Conservation (phyloP, 2,888 invertebrate genomes). For the Monochamus alternatus region DNA sequence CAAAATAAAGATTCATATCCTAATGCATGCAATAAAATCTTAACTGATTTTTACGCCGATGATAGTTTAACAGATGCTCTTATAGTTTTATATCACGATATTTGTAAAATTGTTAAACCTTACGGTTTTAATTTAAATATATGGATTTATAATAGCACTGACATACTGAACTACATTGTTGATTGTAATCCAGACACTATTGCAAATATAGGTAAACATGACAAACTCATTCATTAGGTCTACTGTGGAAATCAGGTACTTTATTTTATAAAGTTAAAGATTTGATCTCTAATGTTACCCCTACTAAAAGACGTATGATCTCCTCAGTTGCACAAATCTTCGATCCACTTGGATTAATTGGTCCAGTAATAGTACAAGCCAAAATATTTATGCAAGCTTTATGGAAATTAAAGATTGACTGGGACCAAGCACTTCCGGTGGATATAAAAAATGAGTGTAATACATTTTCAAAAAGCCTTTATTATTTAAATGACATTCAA, state of each 20-base stretch:
- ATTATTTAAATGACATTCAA: slow-evolving; percentile 38
- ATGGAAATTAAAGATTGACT: slow-evolving; percentile 52
- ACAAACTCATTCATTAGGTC: slow-evolving; percentile 1
- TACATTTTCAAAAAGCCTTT: slow-evolving; percentile 23
- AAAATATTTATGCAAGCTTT: slow-evolving; percentile 58
- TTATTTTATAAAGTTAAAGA: too few relatives aligned
- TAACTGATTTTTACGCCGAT: slow-evolving; percentile 4
- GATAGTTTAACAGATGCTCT: not conserved
- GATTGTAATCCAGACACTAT: not conserved
- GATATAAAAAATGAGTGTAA: slow-evolving; percentile 40
- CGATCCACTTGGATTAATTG: too few relatives aligned
- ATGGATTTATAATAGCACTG: not conserved
- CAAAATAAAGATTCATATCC: not conserved
- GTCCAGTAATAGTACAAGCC: slow-evolving; percentile 52
- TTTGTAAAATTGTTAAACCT: not conserved
- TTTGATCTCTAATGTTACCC: too few relatives aligned
- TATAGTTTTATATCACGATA: not conserved
- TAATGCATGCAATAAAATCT: not conserved
- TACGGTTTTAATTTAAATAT: not conserved
- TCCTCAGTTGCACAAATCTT: too few relatives aligned
- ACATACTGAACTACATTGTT: not conserved
- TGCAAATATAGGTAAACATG: not conserved
- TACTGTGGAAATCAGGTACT: slow-evolving; percentile 1
- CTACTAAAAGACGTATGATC: too few relatives aligned
- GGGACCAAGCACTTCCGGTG: slow-evolving; percentile 56